Percentiles rank a stretch among this genome's conserved stretches.
These are phyloP conservation scores for Amblyopsis hoosieri DNA, from an alignment of 2,797 vertebrate species.

Conservation along the genomic window DNA sequence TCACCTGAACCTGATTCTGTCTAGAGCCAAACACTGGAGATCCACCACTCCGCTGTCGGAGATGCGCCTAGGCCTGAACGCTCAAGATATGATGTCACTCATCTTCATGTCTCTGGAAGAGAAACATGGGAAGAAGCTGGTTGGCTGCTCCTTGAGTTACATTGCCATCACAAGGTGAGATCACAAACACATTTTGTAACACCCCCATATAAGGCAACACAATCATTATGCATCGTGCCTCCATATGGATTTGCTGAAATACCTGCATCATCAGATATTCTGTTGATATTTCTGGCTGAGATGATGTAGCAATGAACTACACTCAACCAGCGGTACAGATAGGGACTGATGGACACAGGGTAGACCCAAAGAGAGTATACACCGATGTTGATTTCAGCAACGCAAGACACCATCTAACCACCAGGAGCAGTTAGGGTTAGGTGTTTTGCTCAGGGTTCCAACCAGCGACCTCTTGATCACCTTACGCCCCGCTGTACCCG, in stretches of 20 bases:
- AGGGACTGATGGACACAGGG: no score
- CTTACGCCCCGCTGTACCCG: no score
- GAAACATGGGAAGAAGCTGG: conserved; percentile 76
- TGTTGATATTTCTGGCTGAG: background rate
- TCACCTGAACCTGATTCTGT: conserved; percentile 76
- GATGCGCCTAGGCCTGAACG: conserved; percentile 51
- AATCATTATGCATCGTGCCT: no score
- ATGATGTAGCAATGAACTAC: background rate
- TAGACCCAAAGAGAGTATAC: no score
- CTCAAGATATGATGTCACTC: conserved; percentile 66
- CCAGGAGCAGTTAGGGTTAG: no score
- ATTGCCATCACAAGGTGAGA: conserved; percentile 77
- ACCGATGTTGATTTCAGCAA: no score
- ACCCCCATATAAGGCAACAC: no score
- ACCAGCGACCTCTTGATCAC: no score
- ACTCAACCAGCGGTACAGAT: no score
- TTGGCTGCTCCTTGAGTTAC: conserved; percentile 77
- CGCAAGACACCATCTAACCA: no score
- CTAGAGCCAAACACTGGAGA: conserved; percentile 74
- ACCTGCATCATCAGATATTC: background rate
- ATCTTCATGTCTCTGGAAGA: conserved; percentile 76
- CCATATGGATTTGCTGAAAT: background rate
- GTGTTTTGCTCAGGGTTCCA: no score
- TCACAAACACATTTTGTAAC: background rate
- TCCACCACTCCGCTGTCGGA: conserved; percentile 66